Percentiles rank a stretch among this genome's conserved stretches.
phyloP scores from a whole-genome alignment of 2,113 vertebrate genomes.

The Grus americana region DNA sequence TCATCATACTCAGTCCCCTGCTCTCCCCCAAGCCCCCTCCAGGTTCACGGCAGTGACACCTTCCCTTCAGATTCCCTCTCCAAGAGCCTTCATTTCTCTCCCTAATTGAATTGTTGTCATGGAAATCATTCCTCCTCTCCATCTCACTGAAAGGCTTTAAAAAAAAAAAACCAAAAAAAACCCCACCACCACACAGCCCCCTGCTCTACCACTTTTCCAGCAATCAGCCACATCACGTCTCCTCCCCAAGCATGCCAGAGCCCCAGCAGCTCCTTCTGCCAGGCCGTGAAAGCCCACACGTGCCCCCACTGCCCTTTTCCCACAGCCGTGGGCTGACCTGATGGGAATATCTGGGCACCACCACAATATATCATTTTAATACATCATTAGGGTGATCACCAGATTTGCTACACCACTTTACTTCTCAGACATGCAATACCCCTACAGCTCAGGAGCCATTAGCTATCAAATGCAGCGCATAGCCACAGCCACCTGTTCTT shows the following conservation, averaged over 20 bases:
- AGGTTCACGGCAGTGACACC: neutral
- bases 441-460: neutral
- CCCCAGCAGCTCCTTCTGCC: neutral
- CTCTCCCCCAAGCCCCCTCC: neutral
- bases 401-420: neutral
- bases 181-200: neutral
- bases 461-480: neutral
- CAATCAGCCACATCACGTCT: neutral
- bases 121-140: conserved; percentile 70
- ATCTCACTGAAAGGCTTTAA: conserved; percentile 41
- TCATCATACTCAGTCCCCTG: neutral
- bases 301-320: neutral
- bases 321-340: neutral
- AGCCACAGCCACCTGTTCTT: conserved; percentile 3
- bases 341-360: accelerated
- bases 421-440: neutral
- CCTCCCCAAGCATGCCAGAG: accelerated
- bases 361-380: accelerated
- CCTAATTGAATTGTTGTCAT: conserved; percentile 73
- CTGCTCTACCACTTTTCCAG: neutral
- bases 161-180: neutral
- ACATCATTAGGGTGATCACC: accelerated
- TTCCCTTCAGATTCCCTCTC: conserved; percentile 5
- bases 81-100: neutral
- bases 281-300: neutral